Conservation (phyloP, 2,113 vertebrate species). For the Urocynchramus pylzowi region DNA sequence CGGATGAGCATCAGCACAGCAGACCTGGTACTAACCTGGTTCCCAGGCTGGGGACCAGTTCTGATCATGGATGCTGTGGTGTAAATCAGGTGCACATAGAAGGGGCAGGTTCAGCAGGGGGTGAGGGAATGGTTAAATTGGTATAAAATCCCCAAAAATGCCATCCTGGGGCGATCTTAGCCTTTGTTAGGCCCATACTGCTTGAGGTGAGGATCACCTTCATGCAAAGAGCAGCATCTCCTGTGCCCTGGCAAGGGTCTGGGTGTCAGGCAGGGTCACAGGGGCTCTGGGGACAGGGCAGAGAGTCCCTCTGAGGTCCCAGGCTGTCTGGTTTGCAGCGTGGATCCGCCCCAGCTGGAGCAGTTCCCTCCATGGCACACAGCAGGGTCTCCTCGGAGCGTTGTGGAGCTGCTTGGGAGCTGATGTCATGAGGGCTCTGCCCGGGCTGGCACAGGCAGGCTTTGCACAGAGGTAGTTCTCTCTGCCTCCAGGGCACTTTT, state of each 20-base stretch:
- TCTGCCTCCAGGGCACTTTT: background rate
- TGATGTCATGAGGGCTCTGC: slow-evolving; percentile 54
- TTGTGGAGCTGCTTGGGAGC: background rate
- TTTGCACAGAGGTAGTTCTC: background rate
- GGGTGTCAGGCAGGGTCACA: background rate
- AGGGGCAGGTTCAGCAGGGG: background rate
- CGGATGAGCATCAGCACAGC: background rate
- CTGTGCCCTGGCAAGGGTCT: background rate
- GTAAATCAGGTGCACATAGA: background rate
- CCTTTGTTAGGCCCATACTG: background rate
- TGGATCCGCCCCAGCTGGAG: fast-evolving
- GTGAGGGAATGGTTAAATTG: background rate
- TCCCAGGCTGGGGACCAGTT: too few species aligned
- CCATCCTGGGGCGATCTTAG: background rate
- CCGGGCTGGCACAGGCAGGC: background rate
- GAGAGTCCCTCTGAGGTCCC: too few species aligned
- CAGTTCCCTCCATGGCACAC: fast-evolving
- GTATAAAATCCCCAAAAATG: background rate
- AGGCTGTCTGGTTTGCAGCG: background rate
- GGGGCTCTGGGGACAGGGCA: background rate
- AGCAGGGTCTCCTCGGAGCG: background rate
- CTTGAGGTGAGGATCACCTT: background rate
- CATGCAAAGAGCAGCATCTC: fast-evolving
- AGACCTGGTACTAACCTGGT: background rate
- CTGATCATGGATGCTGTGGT: background rate